A percentile compares a stretch with the other conserved stretches of the same genome.
phyloP scores from a whole-genome alignment of 2,797 vertebrate genomes.

The Acanthurus lineatus region DNA sequence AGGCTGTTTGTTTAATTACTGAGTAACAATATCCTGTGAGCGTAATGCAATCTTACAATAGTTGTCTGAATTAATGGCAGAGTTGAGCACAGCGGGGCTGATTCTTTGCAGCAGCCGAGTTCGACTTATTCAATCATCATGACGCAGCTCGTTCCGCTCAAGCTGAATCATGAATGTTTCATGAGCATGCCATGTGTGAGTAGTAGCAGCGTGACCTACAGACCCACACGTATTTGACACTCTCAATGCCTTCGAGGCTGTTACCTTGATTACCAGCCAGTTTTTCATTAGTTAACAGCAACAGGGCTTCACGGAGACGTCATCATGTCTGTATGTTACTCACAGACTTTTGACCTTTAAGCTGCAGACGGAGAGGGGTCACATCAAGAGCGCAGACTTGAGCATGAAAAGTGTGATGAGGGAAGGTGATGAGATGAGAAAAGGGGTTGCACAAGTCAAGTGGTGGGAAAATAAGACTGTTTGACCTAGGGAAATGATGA shows the following conservation, averaged over 20 bases:
- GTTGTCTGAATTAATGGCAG: constrained; percentile 61
- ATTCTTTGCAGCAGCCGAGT: constrained; percentile 55
- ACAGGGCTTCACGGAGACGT: constrained; percentile 11
- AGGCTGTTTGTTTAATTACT: constrained; percentile 68
- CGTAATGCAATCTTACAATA: constrained; percentile 51
- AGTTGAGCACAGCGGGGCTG: constrained; percentile 42
- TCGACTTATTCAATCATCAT: constrained; percentile 74
- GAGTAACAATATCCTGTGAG: constrained; percentile 52
- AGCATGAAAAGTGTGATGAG: constrained; percentile 15
- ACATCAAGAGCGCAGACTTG: constrained; percentile 27
- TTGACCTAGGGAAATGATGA: constrained; percentile 50
- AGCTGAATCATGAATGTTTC: constrained; percentile 77
- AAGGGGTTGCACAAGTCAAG: constrained; percentile 57
- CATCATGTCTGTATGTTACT: neutral
- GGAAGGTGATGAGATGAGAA: constrained; percentile 54
- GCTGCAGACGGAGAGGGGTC: constrained; percentile 40
- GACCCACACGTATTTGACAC: constrained; percentile 53
- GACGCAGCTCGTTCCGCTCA: constrained; percentile 62
- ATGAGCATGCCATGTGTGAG: constrained; percentile 63
- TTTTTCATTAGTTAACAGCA: constrained; percentile 45
- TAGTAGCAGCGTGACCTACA: constrained; percentile 50
- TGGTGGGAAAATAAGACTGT: constrained; percentile 47
- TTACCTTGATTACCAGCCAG: constrained; percentile 43
- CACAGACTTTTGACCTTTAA: constrained; percentile 52
- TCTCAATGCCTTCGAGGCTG: constrained; percentile 24